Evolutionary conservation across 2,113 vertebrate genomes (phyloP), one percentile per base, ranked within the genome.

Genomic region (Marcusenius ussheri): DNA sequence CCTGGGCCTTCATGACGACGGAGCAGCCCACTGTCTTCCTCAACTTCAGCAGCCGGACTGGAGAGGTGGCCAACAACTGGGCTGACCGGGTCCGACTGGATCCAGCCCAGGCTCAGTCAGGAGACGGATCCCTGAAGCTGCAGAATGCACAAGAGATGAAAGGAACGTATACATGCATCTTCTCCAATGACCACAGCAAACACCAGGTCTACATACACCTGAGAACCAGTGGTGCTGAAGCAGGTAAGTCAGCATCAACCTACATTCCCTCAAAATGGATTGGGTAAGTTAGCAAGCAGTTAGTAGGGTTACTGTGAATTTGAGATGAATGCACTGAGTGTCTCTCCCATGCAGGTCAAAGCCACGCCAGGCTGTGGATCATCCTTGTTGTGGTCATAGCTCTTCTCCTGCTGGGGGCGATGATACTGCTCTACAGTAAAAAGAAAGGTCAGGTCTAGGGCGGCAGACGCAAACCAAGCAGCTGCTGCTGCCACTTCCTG

Each of bases 121-220:
- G 95, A 0, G 94, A 96, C 21, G 95, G 94, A 5, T 95, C 95
- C 0, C 91, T 96, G 89, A 58, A 92, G 3, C 93, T 96, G 31
- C 91, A 93, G 93, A 92, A 92, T 74, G 93, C 93, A 0, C 21
- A 42, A 62, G 89, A 90, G 17, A 94, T 95, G 93, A 83, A 90
- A 2, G 96, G 96, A 31, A 91, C 88, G 27, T 96, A 95, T 92
- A 94, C 88, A 15, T 96, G 96, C 58, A 91, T 87, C 80, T 93
- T 95, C 91, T 92, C 93, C 1, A 4, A 86, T 6, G 51, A 86
- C 15, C 42, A 88, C 90, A 92, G 47, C 88, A 92, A 62, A 0
- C 94, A 96, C 93, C 92, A 92, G 0, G 94, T 93, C 0, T 92
- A 92, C 17, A 92, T 56, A 0, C 90, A 91, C 0, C 93, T 96